Base-by-base conservation (phyloP, 2,888 invertebrate species). In the Plebejus anna region DNA sequence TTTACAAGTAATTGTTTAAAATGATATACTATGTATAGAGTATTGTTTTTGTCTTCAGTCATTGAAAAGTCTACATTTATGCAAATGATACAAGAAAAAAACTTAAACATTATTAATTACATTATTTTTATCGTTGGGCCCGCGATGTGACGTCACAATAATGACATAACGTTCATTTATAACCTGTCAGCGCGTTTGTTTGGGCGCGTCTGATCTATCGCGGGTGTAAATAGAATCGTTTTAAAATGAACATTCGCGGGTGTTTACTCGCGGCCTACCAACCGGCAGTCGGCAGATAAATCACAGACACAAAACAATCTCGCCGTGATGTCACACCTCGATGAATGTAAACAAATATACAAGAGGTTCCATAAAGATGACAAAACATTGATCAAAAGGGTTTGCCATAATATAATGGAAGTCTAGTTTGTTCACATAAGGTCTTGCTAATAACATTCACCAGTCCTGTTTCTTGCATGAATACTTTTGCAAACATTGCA, bases 101-200 rank as follows among this genome's bases (percentile, higher is more conserved):
- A 11, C 61, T 42, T 42, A 2, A 13, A 51, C 4, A 13, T 28
- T 61, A 28, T 22, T 51, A 51, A 13, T 55, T 4, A 55, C 22
- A 22, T 9, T 59, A 6, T 57, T 59, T 22, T 59, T 59, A 9
- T 59, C 16, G 9, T 59, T 2, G 4, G 55, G 55, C 16, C 47
- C 47, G 47, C 47, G 2, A 47, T 16, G 55, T 59, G 22, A 59
- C 59, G 59, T 59, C 59, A 59, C 7, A 59, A 59, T 59, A 59
- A 59, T 59, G 59, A 22, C 59, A 59, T 22, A 59, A 59, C 28
- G 61, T 22, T 28, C 61, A 61, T 61, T 61, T 28, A 61, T 28
- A 61, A 61, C 28, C 61, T 61, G 61, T 61, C 61, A 11, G 61
- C 61, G 61, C 61, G 59, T 22, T 59, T 59, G 59, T 59, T 59